These are phyloP conservation scores for Cyprinodon tularosa DNA, from an alignment of 2,113 vertebrate genomes.

Conservation along the genomic window DNA sequence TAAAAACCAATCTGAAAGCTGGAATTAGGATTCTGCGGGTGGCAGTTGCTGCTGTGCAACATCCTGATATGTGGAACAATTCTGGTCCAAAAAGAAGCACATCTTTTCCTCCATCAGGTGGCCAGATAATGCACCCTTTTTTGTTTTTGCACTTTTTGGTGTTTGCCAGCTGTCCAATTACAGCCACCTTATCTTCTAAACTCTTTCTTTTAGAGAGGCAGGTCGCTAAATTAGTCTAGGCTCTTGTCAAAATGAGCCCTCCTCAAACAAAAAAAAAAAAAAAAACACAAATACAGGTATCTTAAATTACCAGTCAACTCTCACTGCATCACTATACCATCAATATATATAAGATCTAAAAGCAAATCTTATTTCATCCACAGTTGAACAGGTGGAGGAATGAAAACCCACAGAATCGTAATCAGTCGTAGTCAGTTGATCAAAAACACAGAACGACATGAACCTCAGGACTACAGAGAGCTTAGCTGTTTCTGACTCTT, in stretches of 20 bases:
- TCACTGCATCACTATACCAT: constrained; percentile 20
- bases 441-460: background rate
- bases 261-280: too few relatives aligned
- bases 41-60: constrained; percentile 11
- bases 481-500: too few relatives aligned
- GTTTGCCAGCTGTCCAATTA: constrained; percentile 22
- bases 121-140: constrained; percentile 3
- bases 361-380: constrained; percentile 38
- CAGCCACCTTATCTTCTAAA: constrained; percentile 12
- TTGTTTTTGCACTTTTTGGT: background rate
- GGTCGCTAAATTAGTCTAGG: constrained; percentile 32
- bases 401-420: constrained; percentile 6
- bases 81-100: constrained; percentile 49
- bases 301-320: background rate
- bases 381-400: constrained; percentile 11
- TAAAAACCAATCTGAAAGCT: constrained; percentile 63
- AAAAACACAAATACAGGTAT: too few relatives aligned
- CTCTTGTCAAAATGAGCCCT: constrained; percentile 31
- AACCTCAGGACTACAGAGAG: background rate
- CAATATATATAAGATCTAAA: constrained; percentile 44
- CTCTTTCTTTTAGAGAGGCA: constrained; percentile 36
- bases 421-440: background rate
- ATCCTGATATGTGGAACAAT: constrained; percentile 64
- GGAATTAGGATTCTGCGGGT: constrained; percentile 62
- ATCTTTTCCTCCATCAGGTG: constrained; percentile 38